phyloP scores from a whole-genome alignment of 2,797 vertebrate genomes.

The Mallotus villosus region DNA sequence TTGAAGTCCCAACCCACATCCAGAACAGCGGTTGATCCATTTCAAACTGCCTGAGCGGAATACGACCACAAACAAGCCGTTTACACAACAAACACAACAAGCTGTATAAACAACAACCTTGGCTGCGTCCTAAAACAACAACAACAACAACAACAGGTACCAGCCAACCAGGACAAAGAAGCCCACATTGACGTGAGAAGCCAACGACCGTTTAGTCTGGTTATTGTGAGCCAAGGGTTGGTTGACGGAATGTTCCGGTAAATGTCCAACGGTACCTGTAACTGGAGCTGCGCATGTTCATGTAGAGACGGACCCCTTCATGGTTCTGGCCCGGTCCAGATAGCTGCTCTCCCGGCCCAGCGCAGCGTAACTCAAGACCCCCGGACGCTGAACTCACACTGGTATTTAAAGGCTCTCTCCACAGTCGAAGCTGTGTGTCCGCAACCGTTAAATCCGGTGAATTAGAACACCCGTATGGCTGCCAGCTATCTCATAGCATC shows the following conservation, averaged over 20 bases:
- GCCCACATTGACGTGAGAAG: no score
- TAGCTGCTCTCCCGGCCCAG: constrained; percentile 34
- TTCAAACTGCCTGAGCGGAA: no score
- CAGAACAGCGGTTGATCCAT: no score
- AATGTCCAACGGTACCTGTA: constrained; percentile 59
- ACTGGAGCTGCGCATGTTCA: constrained; percentile 49
- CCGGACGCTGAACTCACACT: constrained; percentile 47
- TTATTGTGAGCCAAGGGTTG: not conserved
- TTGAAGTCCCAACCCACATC: no score
- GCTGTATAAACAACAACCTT: no score
- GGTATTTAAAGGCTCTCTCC: constrained; percentile 70
- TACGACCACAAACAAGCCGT: no score
- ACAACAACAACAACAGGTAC: no score
- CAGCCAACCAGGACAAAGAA: no score
- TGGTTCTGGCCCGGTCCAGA: constrained; percentile 42
- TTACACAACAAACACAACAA: no score
- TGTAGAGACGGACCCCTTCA: constrained; percentile 33
- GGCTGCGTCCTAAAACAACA: no score
- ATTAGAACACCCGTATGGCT: constrained; percentile 49
- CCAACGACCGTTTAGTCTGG: no score
- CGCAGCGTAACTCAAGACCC: constrained; percentile 63
- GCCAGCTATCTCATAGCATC: not conserved
- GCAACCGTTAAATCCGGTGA: constrained; percentile 40
- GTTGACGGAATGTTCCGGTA: not conserved
- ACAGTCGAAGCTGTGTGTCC: constrained; percentile 52